Base-by-base conservation (phyloP, 2,797 vertebrate species). In the Tokudaia tokunoshimensis region DNA sequence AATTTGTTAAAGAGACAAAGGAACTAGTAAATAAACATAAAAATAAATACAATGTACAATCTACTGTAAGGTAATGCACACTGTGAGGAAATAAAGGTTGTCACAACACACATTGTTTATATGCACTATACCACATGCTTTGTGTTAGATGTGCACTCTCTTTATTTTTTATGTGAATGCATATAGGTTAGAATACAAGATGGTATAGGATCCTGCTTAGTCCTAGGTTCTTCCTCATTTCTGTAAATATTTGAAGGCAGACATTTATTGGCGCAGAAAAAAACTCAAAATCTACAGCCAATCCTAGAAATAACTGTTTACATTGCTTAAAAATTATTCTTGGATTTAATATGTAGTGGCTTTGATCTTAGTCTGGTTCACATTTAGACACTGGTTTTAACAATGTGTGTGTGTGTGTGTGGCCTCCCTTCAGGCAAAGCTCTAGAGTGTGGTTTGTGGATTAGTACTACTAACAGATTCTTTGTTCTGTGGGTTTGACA, bases 101-200 rank as follows among this genome's bases (percentile, higher is more conserved):
- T 78, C 20, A 63, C 37, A 55, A 70, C 61, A 15, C 0, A 86
- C 1, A 72, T 6, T 1, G 6, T 89, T 91, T 72, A 20, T 5
- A 26, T 31, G 31, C 17, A 41, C 7, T 11, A 0, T 85, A 26
- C 31, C 24, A 65, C 3, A 79, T 63, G 72, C 17, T 44, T 97
- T 95, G 31, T 88, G 4, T 12, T 22, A 29, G 44, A 19, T 57
- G 1, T 20, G 61, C 6, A 37, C 37, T 59, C 4, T 72, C 0
- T 79, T 88, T 88, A 78, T 22, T 95, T 90, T 61, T 75, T 37
- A 84, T 47, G n/a, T 44, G 37, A 89, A 6, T 14, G 47, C 50
- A 92, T 41, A 82, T 15, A 96, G 65, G 22, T 29, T 96, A 89
- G 84, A 93, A 34, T 19, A 47, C 34, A 88, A 79, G 47, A 44